Base-by-base conservation (phyloP, 64 coral and sea anemone species). In the Pachyseris speciosa region DNA sequence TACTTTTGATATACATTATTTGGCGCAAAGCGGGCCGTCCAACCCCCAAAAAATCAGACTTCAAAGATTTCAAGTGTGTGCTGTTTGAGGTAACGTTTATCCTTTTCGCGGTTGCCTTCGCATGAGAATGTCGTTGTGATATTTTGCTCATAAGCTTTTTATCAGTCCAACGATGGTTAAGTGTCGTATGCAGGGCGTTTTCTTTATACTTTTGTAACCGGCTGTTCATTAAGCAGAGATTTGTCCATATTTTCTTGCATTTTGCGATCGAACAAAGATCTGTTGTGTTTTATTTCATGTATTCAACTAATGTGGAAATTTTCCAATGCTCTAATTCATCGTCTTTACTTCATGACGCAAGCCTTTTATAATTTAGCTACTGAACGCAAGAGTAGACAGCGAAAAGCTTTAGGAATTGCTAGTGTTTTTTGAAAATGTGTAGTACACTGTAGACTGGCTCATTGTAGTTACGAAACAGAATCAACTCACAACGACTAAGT, bases 61-160 rank as follows among this genome's bases (percentile, higher is more conserved):
- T 32, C 28, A 39, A 63, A 63, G 53, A 33, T 81, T 81, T 61
- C 32, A 41, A 26, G 30, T 6, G 49, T n/a, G 31, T 13, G 1
- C 50, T 53, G 9, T 57, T 81, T 81, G 51, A 81, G 77, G 77
- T 81, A 81, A 81, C 38, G 57, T 31, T 10, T 81, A 22, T 40
- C 53, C 77, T 61, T 61, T 61, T 61, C 20, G 51, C 51, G 29
- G 77, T 81, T 57, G 32, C 32, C 48, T 57, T 81, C 37, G 50
- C 53, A 81, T 79, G 50, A 79, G 33, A 33, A 36, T 24, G 70
- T 12, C 70, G 70, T 81, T 80, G 49, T 37, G 49, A 59, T 80
- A 49, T 69, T 71, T 71, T 71, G 67, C 39, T 71, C n/a, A n/a
- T 52, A 81, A 40, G 77, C 77, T 81, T 81, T 75, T 81, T 81